phyloP scores from a whole-genome alignment of 2,888 invertebrate species.

The Eulithis testata region DNA sequence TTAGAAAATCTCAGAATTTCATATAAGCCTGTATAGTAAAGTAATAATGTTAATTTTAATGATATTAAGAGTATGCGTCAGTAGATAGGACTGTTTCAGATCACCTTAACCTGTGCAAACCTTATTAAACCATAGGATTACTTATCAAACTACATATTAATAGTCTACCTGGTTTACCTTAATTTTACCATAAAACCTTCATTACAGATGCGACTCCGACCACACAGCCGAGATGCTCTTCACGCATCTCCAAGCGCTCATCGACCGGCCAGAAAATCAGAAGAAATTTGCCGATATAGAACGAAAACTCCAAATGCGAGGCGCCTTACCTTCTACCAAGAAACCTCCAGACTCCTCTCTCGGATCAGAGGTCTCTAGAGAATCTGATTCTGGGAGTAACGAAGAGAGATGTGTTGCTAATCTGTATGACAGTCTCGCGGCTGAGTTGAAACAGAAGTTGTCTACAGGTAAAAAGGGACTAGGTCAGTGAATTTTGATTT shows the following conservation, averaged over 20 bases:
- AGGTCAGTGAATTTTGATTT: slow-evolving; percentile 70
- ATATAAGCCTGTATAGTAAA: no score
- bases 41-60: no score
- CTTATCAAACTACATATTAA: no score
- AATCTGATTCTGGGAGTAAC: slow-evolving; percentile 88
- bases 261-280: slow-evolving; percentile 93
- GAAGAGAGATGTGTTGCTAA: slow-evolving; percentile 89
- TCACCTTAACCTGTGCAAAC: no score
- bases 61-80: no score
- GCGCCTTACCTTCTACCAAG: slow-evolving; percentile 84
- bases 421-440: slow-evolving; percentile 95
- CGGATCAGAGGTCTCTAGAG: slow-evolving; percentile 89
- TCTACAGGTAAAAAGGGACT: slow-evolving; percentile 82
- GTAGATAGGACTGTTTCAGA: no score
- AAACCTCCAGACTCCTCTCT: slow-evolving; percentile 89
- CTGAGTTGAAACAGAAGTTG: slow-evolving; percentile 91
- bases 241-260: slow-evolving; percentile 92
- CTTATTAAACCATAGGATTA: no score
- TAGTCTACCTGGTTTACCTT: no score
- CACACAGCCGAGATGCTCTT: slow-evolving; percentile 95
- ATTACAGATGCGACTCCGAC: slow-evolving; percentile 91
- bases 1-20: no score
- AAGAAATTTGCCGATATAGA: slow-evolving; percentile 94
- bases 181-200: slow-evolving; percentile 1
- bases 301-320: slow-evolving; percentile 79